Percentiles rank a stretch among this genome's conserved stretches.
Evolutionary conservation across 2,888 invertebrate genomes (phyloP).

Genomic region (Cosmia trapezina): DNA sequence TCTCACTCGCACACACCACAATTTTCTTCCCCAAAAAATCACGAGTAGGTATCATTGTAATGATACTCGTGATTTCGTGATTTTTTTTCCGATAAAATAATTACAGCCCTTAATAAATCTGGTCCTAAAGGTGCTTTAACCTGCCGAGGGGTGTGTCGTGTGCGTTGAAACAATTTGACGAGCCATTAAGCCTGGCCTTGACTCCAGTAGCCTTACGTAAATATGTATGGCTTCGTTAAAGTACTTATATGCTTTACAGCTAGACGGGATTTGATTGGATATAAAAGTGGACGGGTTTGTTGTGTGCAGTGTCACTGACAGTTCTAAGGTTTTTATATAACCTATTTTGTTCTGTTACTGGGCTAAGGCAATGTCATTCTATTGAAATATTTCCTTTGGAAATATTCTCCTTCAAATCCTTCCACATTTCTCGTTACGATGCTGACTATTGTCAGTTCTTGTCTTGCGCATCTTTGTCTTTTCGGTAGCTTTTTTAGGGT

Average conservation of each 20-base stretch:
- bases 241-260: constrained; percentile 42
- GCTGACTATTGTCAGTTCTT: neutral
- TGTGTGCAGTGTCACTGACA: constrained; percentile 4
- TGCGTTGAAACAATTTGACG: constrained; percentile 63
- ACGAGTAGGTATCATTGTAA: too few relatives aligned
- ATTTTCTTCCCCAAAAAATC: neutral
- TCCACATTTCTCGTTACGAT: neutral
- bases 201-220: constrained; percentile 49
- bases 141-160: constrained; percentile 55
- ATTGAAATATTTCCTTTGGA: neutral
- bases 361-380: neutral
- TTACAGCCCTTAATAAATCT: constrained; percentile 52
- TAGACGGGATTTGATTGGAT: constrained; percentile 56
- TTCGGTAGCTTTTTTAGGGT: too few relatives aligned
- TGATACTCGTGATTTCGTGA: too few relatives aligned
- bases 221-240: constrained; percentile 58
- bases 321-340: constrained; percentile 32
- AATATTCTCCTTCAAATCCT: neutral
- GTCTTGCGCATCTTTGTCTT: neutral
- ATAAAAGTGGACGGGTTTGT: constrained; percentile 31
- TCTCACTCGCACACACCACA: neutral
- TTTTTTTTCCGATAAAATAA: constrained; percentile 29
- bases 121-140: constrained; percentile 40
- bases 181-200: constrained; percentile 66
- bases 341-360: neutral